phyloP scores from a whole-genome alignment of 1,140 invertebrate genomes.

The Oedothorax gibbosus region DNA sequence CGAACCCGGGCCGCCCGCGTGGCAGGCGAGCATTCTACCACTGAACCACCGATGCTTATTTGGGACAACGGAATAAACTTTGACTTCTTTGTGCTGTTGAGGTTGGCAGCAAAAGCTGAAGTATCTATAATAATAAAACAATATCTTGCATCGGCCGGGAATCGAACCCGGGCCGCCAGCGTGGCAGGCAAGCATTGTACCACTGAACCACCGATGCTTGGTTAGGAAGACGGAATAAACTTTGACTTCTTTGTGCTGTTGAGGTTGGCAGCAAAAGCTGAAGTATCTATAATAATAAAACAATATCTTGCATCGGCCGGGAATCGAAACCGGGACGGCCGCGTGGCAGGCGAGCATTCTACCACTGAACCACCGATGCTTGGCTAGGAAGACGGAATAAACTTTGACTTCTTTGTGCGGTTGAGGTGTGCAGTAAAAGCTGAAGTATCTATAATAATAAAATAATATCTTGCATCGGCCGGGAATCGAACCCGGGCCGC shows the following conservation, averaged over 20 bases:
- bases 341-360: constrained; percentile 93
- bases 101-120: no score
- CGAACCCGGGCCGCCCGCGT: constrained; percentile 91
- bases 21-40: constrained; percentile 94
- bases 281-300: no score
- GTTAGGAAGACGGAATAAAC: no score
- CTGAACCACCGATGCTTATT: constrained; percentile 81
- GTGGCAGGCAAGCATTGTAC: constrained; percentile 94
- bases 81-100: no score
- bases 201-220: constrained; percentile 87
- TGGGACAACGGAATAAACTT: no score
- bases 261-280: no score
- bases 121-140: no score
- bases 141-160: constrained; percentile 84
- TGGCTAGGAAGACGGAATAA: no score
- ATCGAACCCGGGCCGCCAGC: constrained; percentile 90
- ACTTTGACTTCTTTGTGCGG: no score
- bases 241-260: no score
- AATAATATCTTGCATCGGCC: constrained; percentile 82
- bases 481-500: constrained; percentile 90
- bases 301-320: constrained; percentile 83
- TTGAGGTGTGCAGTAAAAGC: no score
- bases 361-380: constrained; percentile 88
- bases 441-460: no score
- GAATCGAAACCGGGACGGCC: constrained; percentile 90